phyloP scores from a whole-genome alignment of 1,140 invertebrate species.

The Lordiphosa mommai region DNA sequence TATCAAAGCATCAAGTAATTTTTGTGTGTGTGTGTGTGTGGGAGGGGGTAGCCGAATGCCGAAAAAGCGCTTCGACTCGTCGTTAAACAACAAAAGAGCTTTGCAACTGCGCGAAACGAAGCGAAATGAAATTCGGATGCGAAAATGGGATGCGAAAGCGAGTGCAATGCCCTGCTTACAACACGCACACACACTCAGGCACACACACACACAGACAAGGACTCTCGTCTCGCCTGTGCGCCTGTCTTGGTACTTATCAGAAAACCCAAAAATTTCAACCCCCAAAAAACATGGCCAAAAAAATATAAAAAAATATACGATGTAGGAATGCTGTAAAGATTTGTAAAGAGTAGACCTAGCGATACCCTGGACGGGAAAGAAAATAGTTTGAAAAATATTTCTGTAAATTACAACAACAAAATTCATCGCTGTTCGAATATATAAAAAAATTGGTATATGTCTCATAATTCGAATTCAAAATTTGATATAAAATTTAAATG shows the following conservation, averaged over 20 bases:
- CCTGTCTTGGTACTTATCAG: constrained; percentile 62
- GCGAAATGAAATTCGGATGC: constrained; percentile 46
- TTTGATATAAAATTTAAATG: too few relatives aligned
- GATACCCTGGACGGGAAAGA: background rate
- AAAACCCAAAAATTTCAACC: constrained; percentile 62
- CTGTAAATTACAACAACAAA: too few relatives aligned
- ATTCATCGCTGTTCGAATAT: too few relatives aligned
- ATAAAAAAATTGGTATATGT: too few relatives aligned
- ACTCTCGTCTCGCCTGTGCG: constrained; percentile 50
- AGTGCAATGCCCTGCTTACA: constrained; percentile 78
- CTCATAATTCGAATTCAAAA: too few relatives aligned
- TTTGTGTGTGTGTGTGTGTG: too few relatives aligned
- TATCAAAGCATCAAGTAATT: constrained; percentile 6
- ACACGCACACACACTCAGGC: constrained; percentile 24
- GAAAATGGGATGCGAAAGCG: constrained; percentile 37
- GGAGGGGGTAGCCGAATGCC: too few relatives aligned
- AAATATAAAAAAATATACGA: constrained; percentile 8
- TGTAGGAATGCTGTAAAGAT: constrained; percentile 11
- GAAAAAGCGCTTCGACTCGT: background rate
- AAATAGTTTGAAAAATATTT: too few relatives aligned
- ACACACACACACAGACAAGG: constrained; percentile 4
- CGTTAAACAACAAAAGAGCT: constrained; percentile 42
- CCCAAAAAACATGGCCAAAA: constrained; percentile 47
- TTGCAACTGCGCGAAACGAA: constrained; percentile 31
- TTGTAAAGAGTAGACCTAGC: background rate